Conservation (phyloP, 2,113 vertebrate genomes). For the Ramphastos sulfuratus region DNA sequence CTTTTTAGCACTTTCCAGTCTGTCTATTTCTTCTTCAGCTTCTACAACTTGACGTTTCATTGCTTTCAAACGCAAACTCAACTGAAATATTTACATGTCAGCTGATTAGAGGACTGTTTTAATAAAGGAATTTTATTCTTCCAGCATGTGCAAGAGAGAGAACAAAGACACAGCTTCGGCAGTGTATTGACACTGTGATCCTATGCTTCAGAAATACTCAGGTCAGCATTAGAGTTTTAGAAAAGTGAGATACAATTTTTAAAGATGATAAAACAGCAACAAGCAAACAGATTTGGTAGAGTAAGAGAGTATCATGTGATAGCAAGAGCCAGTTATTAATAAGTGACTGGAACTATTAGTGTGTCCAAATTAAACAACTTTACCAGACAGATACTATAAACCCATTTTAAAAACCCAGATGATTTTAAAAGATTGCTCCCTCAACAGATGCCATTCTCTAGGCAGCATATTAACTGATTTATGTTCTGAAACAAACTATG, state of each 20-base stretch:
- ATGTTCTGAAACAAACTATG: fast-evolving
- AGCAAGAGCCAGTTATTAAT: neutral
- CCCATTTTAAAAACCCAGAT: neutral
- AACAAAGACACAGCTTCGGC: slow-evolving; percentile 57
- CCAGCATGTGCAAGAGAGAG: slow-evolving; percentile 50
- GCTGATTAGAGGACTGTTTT: slow-evolving; percentile 41
- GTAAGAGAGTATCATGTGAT: neutral
- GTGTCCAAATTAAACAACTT: neutral
- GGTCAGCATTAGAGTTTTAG: neutral
- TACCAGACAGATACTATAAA: neutral
- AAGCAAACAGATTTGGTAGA: neutral
- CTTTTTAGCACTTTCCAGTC: slow-evolving; percentile 91
- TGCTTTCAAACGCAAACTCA: slow-evolving; percentile 93
- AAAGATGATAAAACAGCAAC: neutral
- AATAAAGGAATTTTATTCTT: slow-evolving; percentile 39
- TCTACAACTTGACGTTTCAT: slow-evolving; percentile 96
- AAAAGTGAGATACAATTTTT: neutral
- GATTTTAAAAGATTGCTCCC: neutral
- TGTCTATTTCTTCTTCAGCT: slow-evolving; percentile 95
- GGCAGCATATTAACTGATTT: neutral
- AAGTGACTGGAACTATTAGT: neutral
- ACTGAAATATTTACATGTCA: slow-evolving; percentile 72
- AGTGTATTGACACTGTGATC: slow-evolving; percentile 28
- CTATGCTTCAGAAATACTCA: neutral
- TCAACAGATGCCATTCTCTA: neutral